phyloP scores from a whole-genome alignment of 2,888 invertebrate species.

The Prenolepis imparis region DNA sequence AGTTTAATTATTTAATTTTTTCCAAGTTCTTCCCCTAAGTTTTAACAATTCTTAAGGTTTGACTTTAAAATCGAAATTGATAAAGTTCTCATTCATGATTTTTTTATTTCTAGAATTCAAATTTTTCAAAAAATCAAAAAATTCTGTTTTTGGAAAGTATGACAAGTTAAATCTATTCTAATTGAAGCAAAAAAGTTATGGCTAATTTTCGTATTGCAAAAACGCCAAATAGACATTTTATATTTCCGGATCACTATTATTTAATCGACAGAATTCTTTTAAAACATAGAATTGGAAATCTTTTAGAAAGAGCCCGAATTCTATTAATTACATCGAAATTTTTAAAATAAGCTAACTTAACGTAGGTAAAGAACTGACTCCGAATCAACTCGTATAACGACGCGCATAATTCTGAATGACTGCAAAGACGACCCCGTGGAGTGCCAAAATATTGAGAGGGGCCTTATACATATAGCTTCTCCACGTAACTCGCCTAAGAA shows the following conservation, averaged over 20 bases:
- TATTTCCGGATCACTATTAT: background rate
- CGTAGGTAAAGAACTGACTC: background rate
- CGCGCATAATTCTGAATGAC: conserved; percentile 41
- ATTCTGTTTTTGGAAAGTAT: background rate
- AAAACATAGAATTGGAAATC: background rate
- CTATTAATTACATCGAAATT: background rate
- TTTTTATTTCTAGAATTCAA: background rate
- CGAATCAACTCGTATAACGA: conserved; percentile 12
- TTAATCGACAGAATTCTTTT: background rate
- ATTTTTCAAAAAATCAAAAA: too few relatives aligned
- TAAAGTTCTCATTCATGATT: background rate
- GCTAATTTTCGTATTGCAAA: background rate
- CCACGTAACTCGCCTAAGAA: conserved; percentile 63
- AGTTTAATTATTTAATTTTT: too few relatives aligned
- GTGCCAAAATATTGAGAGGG: conserved; percentile 85
- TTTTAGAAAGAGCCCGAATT: background rate
- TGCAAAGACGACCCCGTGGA: conserved; percentile 65
- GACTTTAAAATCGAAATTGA: too few relatives aligned
- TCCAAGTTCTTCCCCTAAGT: too few relatives aligned
- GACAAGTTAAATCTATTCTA: background rate
- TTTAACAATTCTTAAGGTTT: too few relatives aligned
- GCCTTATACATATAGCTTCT: conserved; percentile 57
- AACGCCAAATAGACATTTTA: background rate
- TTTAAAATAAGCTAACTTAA: background rate
- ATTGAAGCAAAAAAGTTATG: background rate